These are phyloP conservation scores for Lycaon pictus DNA, from an alignment of 2,113 vertebrate species.

Conservation along the genomic window DNA sequence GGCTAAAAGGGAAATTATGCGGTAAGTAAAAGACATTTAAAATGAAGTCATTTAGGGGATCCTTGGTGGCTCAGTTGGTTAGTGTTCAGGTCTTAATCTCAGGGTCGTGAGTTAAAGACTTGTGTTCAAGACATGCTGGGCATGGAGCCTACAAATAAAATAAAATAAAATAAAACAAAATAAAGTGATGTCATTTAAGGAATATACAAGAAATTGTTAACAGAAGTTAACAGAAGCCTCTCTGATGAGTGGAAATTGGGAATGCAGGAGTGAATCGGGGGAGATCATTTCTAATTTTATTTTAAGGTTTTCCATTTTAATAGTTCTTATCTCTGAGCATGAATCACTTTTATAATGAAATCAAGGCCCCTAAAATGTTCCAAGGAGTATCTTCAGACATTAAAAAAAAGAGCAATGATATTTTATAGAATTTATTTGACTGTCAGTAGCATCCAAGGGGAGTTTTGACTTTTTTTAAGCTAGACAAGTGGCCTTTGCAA, in stretches of 20 bases:
- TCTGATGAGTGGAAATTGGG: background rate
- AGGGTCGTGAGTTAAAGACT: background rate
- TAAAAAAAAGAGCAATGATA: background rate
- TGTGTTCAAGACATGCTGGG: background rate
- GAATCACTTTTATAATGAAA: slow-evolving; percentile 26
- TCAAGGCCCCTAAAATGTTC: background rate
- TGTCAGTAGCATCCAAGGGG: background rate
- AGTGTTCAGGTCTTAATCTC: background rate
- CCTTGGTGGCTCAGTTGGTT: background rate
- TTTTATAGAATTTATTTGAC: slow-evolving; percentile 5
- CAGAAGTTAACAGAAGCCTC: background rate
- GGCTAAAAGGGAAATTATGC: background rate
- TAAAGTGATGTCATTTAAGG: background rate
- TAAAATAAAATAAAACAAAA: background rate
- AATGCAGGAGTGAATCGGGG: background rate
- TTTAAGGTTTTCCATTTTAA: background rate
- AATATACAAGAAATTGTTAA: background rate
- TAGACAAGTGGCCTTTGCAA: background rate
- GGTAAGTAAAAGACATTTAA: slow-evolving; percentile 2
- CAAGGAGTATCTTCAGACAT: background rate
- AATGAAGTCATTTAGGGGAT: background rate
- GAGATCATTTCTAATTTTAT: background rate
- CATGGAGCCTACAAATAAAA: background rate
- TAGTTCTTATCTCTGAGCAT: slow-evolving; percentile 1
- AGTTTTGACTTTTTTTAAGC: background rate